Evolutionary conservation across 2,888 invertebrate species (phyloP), one percentile per base, ranked within the genome.

Genomic region (Drosophila nr. fundita): DNA sequence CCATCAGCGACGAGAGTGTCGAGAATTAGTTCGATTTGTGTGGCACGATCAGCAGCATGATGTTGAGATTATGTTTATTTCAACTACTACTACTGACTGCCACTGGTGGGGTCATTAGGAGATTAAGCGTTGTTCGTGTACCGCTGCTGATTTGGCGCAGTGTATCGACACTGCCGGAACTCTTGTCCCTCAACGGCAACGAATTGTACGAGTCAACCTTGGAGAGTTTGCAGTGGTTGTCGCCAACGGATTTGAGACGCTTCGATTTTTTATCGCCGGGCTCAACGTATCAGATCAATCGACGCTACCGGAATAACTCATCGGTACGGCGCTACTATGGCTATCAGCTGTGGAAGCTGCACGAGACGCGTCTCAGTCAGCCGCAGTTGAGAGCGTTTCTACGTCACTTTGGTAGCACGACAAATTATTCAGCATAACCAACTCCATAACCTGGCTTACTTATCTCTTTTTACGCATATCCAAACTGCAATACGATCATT

Each of bases 261-360:
- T 90, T 82, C 6, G 88, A 91, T 52, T 73, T 91, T 11, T 63
- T 91, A 1, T 91, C 91, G n/a, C 82, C 91, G 2, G 80, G 80
- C 27, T 91, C 91, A 0, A 77, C 87, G 5, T 91, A 83, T 72
- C 91, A 91, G 64, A 91, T 91, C 24, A 91, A 91, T 82, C 73
- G 81, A 67, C 90, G 90, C 6, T 91, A 89, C 72, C 90, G 91
- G 24, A 91, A 76, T 30, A 67, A 74, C 50, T 73, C 76, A 13
- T 73, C 87, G 4, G 89, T 90, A 61, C 71, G 69, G 21, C 90
- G 91, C 2, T 92, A 92, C 60, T 82, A 75, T 32, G 97, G 97
- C 6, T 95, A 95, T 52, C 97, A 97, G 93, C 91, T 97, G 58
- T 96, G 97, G 96, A 95, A 96, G 90, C 94, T 97, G 30, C 92